Base-by-base conservation (phyloP, 2,888 invertebrate genomes). In the Oxystoma pomonae region DNA sequence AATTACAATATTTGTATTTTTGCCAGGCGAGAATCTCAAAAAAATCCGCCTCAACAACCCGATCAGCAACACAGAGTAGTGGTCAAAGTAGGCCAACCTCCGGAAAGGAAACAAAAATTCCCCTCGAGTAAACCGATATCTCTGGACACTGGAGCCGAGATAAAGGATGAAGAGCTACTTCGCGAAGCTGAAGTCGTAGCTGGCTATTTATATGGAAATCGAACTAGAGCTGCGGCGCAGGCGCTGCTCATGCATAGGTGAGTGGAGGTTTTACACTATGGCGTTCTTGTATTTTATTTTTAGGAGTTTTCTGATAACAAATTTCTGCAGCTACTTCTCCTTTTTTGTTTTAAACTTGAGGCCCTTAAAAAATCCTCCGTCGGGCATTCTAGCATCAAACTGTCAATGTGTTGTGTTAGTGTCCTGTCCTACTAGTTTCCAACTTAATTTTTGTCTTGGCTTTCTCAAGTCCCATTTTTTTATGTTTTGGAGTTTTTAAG, bases 171-270 rank as follows among this genome's bases (percentile, higher is more conserved):
- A 58, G 84, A 83, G 59, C 74, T 83, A 60, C 69, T 83, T n/a
- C 79, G 84, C 17, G 85, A 85, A 68, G 82, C 84, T 1, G 83
- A 85, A 72, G 81, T 83, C 1, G 84, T 85, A 3, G 82, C 84
- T 0, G 85, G 84, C 67, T 85, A 82, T 73, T 74, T 85, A 9
- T 84, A 84, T 71, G 83, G 85, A 1, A 83, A 81, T 21, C 75
- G 84, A 59, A 83, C 82, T 66, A 80, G 84, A 52, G 81, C 82
- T 2, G 82, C 82, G 0, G 81, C 84, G 18, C 81, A 84, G 70
- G 84, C 82, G 21, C 71, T 83, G 18, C 72, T 83, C 18, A 75
- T 80, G 69, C 73, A 73, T 56, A 66, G 72, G 63, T 70, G 20
- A 55, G 61, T 53, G n/a, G 7, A 53, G 5, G 53, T 5, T 53